Evolutionary conservation across 2,797 vertebrate species (phyloP).

Genomic region (Lates japonicus): DNA sequence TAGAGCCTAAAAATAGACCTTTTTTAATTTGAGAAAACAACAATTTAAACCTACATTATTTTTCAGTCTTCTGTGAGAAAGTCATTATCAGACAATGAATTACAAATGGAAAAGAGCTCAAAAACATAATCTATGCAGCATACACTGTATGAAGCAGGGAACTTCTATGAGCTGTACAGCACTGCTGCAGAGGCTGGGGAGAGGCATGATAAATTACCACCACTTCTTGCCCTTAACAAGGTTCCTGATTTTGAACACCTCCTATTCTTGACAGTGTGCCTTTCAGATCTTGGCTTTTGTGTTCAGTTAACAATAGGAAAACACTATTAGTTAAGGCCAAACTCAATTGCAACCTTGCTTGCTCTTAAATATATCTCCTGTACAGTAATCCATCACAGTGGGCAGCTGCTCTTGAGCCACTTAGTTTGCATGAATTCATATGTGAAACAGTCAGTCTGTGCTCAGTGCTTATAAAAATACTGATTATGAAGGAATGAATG

Average conservation of each 20-base stretch:
- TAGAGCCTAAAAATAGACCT: not conserved
- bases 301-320: slow-evolving; percentile 76
- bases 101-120: slow-evolving; percentile 9
- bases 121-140: slow-evolving; percentile 6
- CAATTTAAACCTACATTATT: not conserved
- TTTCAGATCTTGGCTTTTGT: slow-evolving; percentile 78
- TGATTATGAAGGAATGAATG: not conserved
- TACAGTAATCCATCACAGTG: slow-evolving; percentile 54
- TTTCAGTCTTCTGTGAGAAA: slow-evolving; percentile 1
- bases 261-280: slow-evolving; percentile 64
- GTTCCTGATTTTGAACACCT: slow-evolving; percentile 68
- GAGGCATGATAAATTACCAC: slow-evolving; percentile 43
- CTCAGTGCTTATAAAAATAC: not conserved
- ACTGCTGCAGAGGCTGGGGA: not conserved
- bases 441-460: not conserved
- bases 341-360: slow-evolving; percentile 73
- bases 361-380: slow-evolving; percentile 61
- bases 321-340: slow-evolving; percentile 75
- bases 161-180: not conserved
- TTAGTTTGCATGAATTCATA: slow-evolving; percentile 21
- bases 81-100: slow-evolving; percentile 21
- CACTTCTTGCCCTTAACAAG: slow-evolving; percentile 74
- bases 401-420: slow-evolving; percentile 15
- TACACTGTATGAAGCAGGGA: not conserved
- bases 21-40: not conserved